phyloP scores from a whole-genome alignment of 2,888 invertebrate species.

The Plebejus argus region DNA sequence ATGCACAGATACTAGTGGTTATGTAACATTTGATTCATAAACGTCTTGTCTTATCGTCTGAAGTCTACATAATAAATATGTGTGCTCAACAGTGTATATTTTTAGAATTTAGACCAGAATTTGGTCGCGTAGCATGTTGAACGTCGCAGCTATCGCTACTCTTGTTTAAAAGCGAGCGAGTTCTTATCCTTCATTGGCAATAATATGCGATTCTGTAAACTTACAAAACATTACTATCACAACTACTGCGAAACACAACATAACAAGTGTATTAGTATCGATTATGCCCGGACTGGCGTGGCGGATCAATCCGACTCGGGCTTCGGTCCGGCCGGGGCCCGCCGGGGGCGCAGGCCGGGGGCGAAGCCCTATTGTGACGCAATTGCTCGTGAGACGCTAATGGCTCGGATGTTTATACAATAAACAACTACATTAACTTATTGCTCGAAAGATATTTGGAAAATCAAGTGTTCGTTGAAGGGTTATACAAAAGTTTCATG shows the following conservation, averaged over 20 bases:
- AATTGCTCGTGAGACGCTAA: slow-evolving; percentile 35
- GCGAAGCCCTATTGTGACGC: slow-evolving; percentile 28
- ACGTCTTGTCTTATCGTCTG: no score
- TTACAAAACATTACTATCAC: neutral
- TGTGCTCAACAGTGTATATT: no score
- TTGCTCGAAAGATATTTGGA: neutral
- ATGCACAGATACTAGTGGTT: neutral
- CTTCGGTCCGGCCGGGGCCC: neutral
- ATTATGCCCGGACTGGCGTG: slow-evolving; percentile 36
- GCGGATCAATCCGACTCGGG: slow-evolving; percentile 35
- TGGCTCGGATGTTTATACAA: slow-evolving; percentile 26
- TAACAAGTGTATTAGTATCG: slow-evolving; percentile 24
- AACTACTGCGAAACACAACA: neutral
- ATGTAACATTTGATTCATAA: no score
- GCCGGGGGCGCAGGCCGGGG: neutral
- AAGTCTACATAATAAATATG: no score
- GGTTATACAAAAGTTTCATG: neutral
- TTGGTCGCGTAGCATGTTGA: no score
- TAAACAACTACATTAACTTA: slow-evolving; percentile 22
- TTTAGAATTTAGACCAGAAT: no score
- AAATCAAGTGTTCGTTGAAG: neutral
- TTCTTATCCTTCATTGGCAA: no score
- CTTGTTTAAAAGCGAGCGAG: no score
- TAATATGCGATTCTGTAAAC: neutral
- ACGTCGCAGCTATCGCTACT: no score